Conservation (phyloP, 2,797 vertebrate genomes). For the Xyrichtys novacula region DNA sequence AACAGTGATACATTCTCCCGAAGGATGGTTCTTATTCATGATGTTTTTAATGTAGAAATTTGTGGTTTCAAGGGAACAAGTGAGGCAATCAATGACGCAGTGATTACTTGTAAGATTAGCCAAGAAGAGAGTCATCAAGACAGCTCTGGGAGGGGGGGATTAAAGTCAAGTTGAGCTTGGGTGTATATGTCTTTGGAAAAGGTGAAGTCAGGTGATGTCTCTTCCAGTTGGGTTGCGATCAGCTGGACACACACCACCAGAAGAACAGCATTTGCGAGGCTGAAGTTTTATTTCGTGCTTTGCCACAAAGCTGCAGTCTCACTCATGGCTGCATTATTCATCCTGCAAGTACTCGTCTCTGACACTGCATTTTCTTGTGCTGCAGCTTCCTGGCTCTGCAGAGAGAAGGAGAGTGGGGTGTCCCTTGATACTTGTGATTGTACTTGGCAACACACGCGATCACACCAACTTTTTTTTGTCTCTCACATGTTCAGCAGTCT, state of each 20-base stretch:
- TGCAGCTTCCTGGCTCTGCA: constrained; percentile 75
- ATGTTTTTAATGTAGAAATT: constrained; percentile 35
- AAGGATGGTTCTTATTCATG: not conserved
- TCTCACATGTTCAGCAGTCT: constrained; percentile 5
- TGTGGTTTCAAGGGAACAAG: constrained; percentile 26
- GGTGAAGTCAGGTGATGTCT: constrained; percentile 34
- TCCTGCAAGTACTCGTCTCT: constrained; percentile 70
- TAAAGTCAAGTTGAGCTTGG: constrained; percentile 30
- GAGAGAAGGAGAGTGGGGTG: constrained; percentile 40
- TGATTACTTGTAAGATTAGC: constrained; percentile 55
- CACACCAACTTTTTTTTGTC: constrained; percentile 11
- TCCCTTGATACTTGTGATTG: constrained; percentile 43
- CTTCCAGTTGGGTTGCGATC: constrained; percentile 15
- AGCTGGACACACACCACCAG: not conserved
- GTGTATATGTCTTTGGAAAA: constrained; percentile 20
- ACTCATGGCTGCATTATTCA: constrained; percentile 81
- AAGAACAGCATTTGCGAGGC: not conserved
- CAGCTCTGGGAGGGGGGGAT: constrained; percentile 25
- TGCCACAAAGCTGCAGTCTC: constrained; percentile 71
- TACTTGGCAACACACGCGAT: constrained; percentile 19
- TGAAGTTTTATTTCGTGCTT: constrained; percentile 19
- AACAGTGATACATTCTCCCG: constrained; percentile 1
- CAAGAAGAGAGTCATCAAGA: constrained; percentile 6
- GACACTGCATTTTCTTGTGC: constrained; percentile 80
- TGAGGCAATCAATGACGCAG: constrained; percentile 60